Conservation (phyloP, 2,113 vertebrate genomes). For the Lamprologus lemairii region DNA sequence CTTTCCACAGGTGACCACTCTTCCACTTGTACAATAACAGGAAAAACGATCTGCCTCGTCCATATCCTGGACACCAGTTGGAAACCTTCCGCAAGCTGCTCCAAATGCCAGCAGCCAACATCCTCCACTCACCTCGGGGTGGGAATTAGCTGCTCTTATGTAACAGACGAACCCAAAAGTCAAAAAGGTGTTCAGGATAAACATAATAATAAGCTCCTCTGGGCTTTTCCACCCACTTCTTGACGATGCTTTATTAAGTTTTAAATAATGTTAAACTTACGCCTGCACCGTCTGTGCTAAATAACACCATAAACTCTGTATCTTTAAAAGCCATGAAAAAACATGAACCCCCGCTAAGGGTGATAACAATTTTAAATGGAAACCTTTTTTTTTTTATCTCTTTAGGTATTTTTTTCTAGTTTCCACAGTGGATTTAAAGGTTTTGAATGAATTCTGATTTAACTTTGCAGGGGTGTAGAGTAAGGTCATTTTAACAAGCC, state of each 20-base stretch:
- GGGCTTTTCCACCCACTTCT: neutral
- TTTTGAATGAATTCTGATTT: neutral
- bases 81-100: neutral
- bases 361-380: neutral
- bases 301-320: neutral
- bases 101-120: neutral
- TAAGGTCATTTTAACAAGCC: neutral
- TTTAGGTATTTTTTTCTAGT: neutral
- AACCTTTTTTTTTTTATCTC: neutral
- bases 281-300: neutral
- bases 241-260: neutral
- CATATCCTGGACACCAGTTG: constrained; percentile 38
- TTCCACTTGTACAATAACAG: constrained; percentile 55
- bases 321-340: neutral
- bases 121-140: constrained; percentile 26
- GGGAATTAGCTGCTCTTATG: constrained; percentile 27
- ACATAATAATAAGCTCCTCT: neutral
- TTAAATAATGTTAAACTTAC: neutral
- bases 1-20: neutral
- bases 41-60: constrained; percentile 18
- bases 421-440: neutral
- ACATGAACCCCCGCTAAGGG: neutral
- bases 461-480: neutral
- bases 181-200: neutral
- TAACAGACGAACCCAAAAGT: neutral